phyloP scores from a whole-genome alignment of 64 coral and sea anemone species.

The Porites australiensis region DNA sequence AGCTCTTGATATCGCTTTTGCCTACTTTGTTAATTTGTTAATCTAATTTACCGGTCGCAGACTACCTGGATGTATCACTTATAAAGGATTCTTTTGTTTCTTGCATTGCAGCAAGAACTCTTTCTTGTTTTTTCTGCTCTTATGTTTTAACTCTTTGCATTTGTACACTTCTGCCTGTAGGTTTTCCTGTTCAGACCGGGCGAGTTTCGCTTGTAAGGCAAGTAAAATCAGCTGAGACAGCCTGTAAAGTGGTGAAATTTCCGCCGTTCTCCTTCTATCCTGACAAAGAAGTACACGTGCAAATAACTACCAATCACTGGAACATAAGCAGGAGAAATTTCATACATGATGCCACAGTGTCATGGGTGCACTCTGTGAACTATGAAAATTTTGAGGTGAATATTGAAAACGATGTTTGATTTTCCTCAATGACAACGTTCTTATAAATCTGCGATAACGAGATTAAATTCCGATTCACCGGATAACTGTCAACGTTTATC shows the following conservation, averaged over 20 bases:
- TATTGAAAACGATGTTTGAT: no score
- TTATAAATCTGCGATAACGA: not conserved
- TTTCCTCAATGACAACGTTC: no score
- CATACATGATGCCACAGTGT: constrained; percentile 78
- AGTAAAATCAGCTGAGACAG: not conserved
- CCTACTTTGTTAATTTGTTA: no score
- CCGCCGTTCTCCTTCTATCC: constrained; percentile 72
- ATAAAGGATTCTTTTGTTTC: no score
- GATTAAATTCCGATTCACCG: no score
- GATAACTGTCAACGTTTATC: no score
- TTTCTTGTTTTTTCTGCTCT: no score
- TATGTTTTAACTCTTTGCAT: not conserved
- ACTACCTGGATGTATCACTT: no score
- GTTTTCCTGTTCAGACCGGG: constrained; percentile 65
- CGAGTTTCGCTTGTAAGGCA: not conserved
- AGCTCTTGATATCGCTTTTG: no score
- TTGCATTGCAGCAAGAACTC: no score
- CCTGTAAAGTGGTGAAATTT: constrained; percentile 45
- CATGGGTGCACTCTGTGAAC: constrained; percentile 65
- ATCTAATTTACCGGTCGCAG: no score
- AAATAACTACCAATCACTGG: constrained; percentile 62
- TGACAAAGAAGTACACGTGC: constrained; percentile 69
- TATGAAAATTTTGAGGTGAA: constrained; percentile 30
- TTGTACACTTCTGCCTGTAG: not conserved
- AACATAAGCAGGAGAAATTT: constrained; percentile 10